Base-by-base conservation (phyloP, 1,140 invertebrate genomes). In the Mizuhopecten yessoensis region DNA sequence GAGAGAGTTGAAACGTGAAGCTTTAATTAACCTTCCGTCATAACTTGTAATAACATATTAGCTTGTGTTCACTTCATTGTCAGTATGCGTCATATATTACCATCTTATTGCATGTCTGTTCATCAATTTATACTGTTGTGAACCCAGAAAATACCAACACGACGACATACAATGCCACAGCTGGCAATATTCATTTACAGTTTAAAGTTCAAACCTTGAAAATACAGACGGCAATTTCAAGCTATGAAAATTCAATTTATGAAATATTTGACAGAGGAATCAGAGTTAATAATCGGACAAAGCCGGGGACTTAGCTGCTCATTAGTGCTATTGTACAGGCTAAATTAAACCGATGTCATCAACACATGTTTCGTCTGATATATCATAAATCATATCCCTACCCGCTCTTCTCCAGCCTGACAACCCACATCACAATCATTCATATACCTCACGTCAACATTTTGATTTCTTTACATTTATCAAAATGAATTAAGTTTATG, bases 401-500 rank as follows among this genome's bases (percentile, higher is more conserved):
- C 29, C 23, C n/a, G n/a, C 2, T 49, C 45, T 9, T 20, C 11
- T 23, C 11, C 45, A 23, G 20, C 20, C 45, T 29, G 23, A 29
- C 57, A 75, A 45, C 42, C 1, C 10, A 7, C 9, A 45, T 45
- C 42, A 45, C 42, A 45, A 45, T 45, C 9, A 75, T 7, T 75
- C 5, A 75, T 75, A 75, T n/a, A 75, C 57, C 9, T 29, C 57
- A 29, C 57, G 57, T 75, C 57, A 75, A 75, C 57, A 29, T 9
- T n/a, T 29, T n/a, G 57, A 75, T 75, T 75, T 75, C 57, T n/a
- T 75, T n/a, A 75, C 57, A 75, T 75, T 75, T 29, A 75, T 75
- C 23, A 75, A 75, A 75, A 75, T 75, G 57, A 75, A 75, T 75
- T 75, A 45, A 75, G 57, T 75, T 75, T 75, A 29, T 75, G 11